Percentiles rank a stretch among this genome's conserved stretches.
Conservation (phyloP, 92 coral and sea anemone genomes). For the Palythoa grandis region DNA sequence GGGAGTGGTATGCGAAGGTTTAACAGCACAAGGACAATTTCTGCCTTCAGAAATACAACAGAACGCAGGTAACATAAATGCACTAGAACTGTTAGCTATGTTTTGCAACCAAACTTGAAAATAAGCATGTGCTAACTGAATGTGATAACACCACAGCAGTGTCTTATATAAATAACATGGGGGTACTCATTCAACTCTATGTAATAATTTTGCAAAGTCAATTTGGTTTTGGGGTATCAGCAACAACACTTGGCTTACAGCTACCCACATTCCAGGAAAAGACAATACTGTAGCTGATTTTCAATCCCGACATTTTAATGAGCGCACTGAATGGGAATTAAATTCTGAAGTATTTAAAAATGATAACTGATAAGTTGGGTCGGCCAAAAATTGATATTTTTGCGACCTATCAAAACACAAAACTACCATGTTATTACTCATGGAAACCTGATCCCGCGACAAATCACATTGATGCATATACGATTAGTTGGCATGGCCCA, state of each 20-base stretch:
- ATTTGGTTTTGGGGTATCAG: slow-evolving; percentile 39
- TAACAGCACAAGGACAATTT: slow-evolving; percentile 51
- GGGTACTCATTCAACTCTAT: slow-evolving; percentile 67
- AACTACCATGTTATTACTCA: slow-evolving; percentile 36
- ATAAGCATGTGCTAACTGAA: slow-evolving; percentile 53
- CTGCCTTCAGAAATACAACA: slow-evolving; percentile 46
- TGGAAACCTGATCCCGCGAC: slow-evolving; percentile 66
- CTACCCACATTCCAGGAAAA: slow-evolving; percentile 34
- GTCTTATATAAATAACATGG: slow-evolving; percentile 27
- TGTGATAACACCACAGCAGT: slow-evolving; percentile 13
- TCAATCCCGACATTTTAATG: too few relatives aligned
- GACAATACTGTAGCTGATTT: too few relatives aligned
- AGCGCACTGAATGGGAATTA: slow-evolving; percentile 33
- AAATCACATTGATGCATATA: slow-evolving; percentile 66
- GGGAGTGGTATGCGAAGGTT: slow-evolving; percentile 52
- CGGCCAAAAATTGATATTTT: slow-evolving; percentile 50
- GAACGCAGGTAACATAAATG: slow-evolving; percentile 52
- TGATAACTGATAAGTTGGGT: slow-evolving; percentile 34
- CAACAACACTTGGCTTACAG: slow-evolving; percentile 52
- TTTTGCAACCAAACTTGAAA: slow-evolving; percentile 32
- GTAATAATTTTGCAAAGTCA: slow-evolving; percentile 49
- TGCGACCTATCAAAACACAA: background rate
- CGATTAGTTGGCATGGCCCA: slow-evolving; percentile 59
- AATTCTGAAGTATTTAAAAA: slow-evolving; percentile 35
- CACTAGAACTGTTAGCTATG: slow-evolving; percentile 52